Evolutionary conservation across 2,113 vertebrate species (phyloP).

Genomic region (Mesoclemmys tuberculata): DNA sequence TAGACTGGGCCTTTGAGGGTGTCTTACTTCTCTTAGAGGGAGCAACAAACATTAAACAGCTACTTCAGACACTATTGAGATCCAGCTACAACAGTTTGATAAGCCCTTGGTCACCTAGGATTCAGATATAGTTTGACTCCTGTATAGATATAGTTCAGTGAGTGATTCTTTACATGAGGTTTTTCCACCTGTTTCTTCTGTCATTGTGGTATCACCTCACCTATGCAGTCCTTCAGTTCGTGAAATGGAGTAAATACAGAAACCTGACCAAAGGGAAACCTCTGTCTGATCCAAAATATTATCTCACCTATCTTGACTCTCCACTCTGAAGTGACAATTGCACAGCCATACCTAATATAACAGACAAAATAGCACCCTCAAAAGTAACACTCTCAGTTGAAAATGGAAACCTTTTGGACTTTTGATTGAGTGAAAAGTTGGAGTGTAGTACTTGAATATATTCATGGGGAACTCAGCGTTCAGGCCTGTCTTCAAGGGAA

Average conservation of each 20-base stretch:
- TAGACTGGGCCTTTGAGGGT: no score
- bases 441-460: background rate
- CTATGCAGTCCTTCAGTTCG: accelerated
- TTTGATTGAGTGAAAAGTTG: background rate
- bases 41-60: no score
- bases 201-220: background rate
- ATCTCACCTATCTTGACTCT: no score
- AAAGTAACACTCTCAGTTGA: background rate
- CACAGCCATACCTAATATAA: background rate
- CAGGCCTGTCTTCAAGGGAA: background rate
- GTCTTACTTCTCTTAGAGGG: no score
- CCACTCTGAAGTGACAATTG: background rate
- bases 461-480: background rate
- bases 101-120: no score
- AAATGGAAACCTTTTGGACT: background rate
- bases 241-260: background rate
- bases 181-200: background rate
- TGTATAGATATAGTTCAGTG: background rate
- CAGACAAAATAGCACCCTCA: no score
- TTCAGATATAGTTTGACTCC: background rate
- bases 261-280: background rate
- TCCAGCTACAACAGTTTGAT: background rate
- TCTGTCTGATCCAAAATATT: background rate
- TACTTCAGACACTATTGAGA: no score
- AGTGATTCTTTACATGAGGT: accelerated